Base-by-base conservation (phyloP, 2,797 vertebrate genomes). In the Gymnoscopelus braueri region DNA sequence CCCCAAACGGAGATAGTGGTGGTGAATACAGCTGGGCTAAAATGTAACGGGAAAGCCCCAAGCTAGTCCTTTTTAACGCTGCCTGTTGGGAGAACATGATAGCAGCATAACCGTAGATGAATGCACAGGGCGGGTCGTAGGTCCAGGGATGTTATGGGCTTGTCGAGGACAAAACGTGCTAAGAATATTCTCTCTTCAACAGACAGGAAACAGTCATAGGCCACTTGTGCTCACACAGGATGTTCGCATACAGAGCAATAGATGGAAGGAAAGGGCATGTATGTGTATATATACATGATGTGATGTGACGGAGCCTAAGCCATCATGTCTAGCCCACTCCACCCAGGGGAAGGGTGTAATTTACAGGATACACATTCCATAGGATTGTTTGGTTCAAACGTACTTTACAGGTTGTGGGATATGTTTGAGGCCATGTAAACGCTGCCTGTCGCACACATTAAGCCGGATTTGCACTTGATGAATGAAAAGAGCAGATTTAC, bases 221-320 rank as follows among this genome's bases (percentile, higher is more conserved):
- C 71, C n/a, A 52, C 80, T 74, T 50, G 32, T 69, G 52, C 55
- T 77, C 70, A 62, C 75, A 57, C 79, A 84, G 89, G 88, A 88
- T 84, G 79, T 87, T 32, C 47, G 35, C 72, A 57, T 55, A 70
- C 75, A 75, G 56, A 77, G 78, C 65, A 84, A 65, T 62, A 49
- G 74, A 69, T 11, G 82, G 83, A 88, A 85, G 85, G 85, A 84
- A 87, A 82, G 75, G 79, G 68, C 66, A 68, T 77, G 80, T 74
- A 52, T 74, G 47, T 11, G 35, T 78, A 2, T 66, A 32, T 75
- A 64, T 70, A 44, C 39, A 44, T 44, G 39, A 44, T 44, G 39
- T 44, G 39, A 44, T 44, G 39, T 24, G 72, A 71, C 67, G 24
- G 32, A 15, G 23, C 24, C 64, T 44, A 26, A n/a, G 49, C 13